Evolutionary conservation across 2,888 invertebrate genomes (phyloP), one percentile per base, ranked within the genome.

Genomic region (Lottia gigantea): DNA sequence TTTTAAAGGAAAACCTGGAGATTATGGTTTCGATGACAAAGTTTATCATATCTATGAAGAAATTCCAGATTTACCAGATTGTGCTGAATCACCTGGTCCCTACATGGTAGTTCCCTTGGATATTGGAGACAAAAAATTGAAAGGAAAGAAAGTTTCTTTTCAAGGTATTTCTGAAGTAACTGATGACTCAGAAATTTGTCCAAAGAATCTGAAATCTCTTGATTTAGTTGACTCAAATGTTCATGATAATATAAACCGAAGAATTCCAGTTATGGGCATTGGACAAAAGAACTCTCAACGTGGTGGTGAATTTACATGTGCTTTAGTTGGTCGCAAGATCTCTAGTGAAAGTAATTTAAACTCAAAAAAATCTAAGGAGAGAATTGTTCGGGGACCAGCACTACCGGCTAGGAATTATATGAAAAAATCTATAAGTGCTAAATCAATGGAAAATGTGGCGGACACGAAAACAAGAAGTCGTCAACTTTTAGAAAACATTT

Each of bases 1-100:
- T 31, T 68, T 71, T 4, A 71, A 62, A 25, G 70, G 64, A 25
- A 70, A 71, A 19, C 72, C 69, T 8, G 76, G 74, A 46, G 76
- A 76, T 61, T 76, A 76, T 49, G 76, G 76, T 2, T 76, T 75
- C 63, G 75, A 75, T 40, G 74, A 75, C 61, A 77, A 70, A 64
- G 72, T 74, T 8, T 68, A 74, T 14, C 77, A 77, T 63, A 75
- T 77, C 64, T 77, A 77, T 66, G 77, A 77, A 55, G 77, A 77
- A 67, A 77, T 77, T 55, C 72, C 75, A 23, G 77, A 77, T 69
- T 61, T 75, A 8, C 74, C 73, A 2, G 46, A 25, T 46, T 55
- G 25, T 15, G 55, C 26, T 15, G n/a, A 49, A 11, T 31, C 31
- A 14, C 16, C 19, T 11, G 55, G 68, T 19, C 75, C 77, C 0